Percentiles rank a stretch among this genome's conserved stretches.
Evolutionary conservation across 2,113 vertebrate species (phyloP).

Genomic region (Paradoxurus hermaphroditus): DNA sequence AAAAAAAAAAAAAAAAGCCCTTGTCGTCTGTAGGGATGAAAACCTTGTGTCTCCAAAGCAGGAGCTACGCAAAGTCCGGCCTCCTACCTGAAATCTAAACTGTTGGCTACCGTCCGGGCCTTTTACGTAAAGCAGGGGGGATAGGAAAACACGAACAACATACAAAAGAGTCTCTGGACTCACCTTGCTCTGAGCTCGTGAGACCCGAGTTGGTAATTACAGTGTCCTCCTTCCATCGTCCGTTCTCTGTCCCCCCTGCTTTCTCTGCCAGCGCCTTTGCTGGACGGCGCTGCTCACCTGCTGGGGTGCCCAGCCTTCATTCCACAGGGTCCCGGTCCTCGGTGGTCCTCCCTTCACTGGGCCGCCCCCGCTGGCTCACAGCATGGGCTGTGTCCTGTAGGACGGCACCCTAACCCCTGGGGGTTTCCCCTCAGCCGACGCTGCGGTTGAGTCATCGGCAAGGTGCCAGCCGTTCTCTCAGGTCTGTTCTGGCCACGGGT

Average conservation of each 20-base stretch:
- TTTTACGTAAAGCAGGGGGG: neutral
- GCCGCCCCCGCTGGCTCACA: neutral
- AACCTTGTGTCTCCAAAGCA: neutral
- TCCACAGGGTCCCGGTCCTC: neutral
- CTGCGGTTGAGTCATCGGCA: too few relatives aligned
- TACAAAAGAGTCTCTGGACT: neutral
- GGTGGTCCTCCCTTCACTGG: neutral
- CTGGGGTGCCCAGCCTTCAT: neutral
- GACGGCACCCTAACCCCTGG: too few relatives aligned
- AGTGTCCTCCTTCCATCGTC: neutral
- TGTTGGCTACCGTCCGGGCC: neutral
- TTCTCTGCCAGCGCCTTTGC: neutral
- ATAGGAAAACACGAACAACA: neutral
- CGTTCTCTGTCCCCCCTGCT: rapidly evolving
- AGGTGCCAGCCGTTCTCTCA: rapidly evolving
- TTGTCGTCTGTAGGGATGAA: neutral
- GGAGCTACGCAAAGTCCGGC: neutral
- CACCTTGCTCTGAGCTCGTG: neutral
- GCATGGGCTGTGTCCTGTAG: rapidly evolving
- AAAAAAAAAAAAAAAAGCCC: neutral
- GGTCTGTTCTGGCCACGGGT: neutral
- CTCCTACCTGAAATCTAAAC: neutral
- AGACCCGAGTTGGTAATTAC: neutral
- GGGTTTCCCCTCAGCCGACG: neutral
- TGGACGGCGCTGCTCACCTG: neutral